Percentiles rank a stretch among this genome's conserved stretches.
phyloP scores from a whole-genome alignment of 2,113 vertebrate species.

The Vireo altiloquus region DNA sequence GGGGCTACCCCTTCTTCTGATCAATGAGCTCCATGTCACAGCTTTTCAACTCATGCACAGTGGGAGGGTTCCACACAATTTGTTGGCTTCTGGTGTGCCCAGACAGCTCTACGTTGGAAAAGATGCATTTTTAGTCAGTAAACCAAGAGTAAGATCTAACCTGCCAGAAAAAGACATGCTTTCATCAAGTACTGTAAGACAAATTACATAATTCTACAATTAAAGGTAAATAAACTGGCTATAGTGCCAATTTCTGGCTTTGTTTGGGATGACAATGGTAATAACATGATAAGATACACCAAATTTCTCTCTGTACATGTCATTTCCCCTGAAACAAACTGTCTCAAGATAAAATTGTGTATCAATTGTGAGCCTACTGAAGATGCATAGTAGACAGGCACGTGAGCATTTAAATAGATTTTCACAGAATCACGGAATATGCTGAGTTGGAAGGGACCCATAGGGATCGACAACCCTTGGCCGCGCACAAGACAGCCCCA shows the following conservation, averaged over 20 bases:
- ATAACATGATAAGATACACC: neutral
- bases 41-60: accelerated
- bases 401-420: neutral
- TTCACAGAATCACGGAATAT: neutral
- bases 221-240: neutral
- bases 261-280: neutral
- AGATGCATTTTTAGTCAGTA: neutral
- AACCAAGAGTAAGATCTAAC: neutral
- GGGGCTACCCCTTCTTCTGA: neutral
- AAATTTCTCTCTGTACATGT: neutral
- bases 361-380: neutral
- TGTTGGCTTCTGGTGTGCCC: neutral
- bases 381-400: accelerated
- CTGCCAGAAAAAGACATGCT: neutral
- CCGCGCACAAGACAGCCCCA: neutral
- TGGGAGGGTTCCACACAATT: neutral
- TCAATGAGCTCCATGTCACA: neutral
- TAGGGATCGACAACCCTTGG: neutral
- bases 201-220: neutral
- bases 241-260: neutral
- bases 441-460: neutral
- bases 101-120: neutral
- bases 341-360: neutral
- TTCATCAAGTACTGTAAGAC: neutral
- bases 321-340: neutral